Evolutionary conservation across 2,797 vertebrate species (phyloP), one percentile per base, ranked within the genome.

Genomic region (Picus viridis): DNA sequence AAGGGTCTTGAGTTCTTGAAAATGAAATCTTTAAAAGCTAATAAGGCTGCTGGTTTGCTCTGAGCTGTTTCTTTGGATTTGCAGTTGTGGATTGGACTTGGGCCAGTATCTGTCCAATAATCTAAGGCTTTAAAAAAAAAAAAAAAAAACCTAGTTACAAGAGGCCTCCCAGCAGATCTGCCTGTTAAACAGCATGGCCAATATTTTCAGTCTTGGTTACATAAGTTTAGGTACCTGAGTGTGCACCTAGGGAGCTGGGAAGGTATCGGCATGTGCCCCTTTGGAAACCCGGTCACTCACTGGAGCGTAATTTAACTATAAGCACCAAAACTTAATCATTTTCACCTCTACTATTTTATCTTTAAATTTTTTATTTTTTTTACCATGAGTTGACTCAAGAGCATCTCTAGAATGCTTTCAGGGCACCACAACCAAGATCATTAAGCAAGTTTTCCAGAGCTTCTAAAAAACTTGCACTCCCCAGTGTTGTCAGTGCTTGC

Each of bases 21-120:
- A 96, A 96, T 96, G 82, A 93, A 96, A 96, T 94, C 92, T 96
- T 95, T 96, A 94, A 94, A 96, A 93, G 92, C 94, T 94, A 96
- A 94, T 95, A 95, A 96, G 84, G 84, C 84, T 91, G 89, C 83
- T 94, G 76, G 70, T 95, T 93, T 94, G 67, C 93, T 94, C 86
- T 90, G 94, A 78, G 92, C 88, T 88, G 67, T 89, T 94, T 92
- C 94, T 94, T 93, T 81, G 77, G 86, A 90, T 94, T 94, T 95
- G 86, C 82, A 69, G 85, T 94, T 87, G 79, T 59, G 61, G 67
- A 93, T 95, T 96, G 94, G 96, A 95, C 57, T 82, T 79, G 89
- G 83, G 93, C 94, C 92, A 96, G 79, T 80, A 57, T 95, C 91
- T 88, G 67, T 92, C 82, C 86, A 93, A 93, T 96, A 95, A 94